Conservation (phyloP, 2,888 invertebrate genomes). For the Cabera pusaria region DNA sequence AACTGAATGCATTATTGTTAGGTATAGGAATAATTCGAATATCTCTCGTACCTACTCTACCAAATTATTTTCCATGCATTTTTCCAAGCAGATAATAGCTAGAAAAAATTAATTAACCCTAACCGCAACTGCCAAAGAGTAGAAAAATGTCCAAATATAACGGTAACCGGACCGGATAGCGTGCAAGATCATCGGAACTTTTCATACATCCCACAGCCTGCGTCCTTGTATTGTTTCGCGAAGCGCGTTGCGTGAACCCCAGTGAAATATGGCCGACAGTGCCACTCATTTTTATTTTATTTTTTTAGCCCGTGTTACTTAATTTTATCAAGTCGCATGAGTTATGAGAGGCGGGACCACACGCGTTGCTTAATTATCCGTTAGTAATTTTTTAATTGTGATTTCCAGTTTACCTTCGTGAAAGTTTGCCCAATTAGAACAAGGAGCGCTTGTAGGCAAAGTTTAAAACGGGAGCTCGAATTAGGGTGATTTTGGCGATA, state of each 20-base stretch:
- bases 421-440: slow-evolving; percentile 28
- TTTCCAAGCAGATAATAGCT: too few relatives aligned
- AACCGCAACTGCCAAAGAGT: slow-evolving; percentile 19
- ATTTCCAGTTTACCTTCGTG: slow-evolving; percentile 20
- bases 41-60: too few relatives aligned
- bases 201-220: slow-evolving; percentile 51
- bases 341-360: slow-evolving; percentile 79
- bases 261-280: slow-evolving; percentile 78
- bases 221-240: slow-evolving; percentile 83
- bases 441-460: not conserved
- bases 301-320: slow-evolving; percentile 78
- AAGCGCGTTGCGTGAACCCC: slow-evolving; percentile 77
- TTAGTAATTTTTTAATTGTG: slow-evolving; percentile 45
- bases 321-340: slow-evolving; percentile 82
- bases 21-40: too few relatives aligned
- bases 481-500: not conserved
- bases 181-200: slow-evolving; percentile 21
- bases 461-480: slow-evolving; percentile 1
- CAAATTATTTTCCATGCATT: too few relatives aligned
- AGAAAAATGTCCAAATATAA: slow-evolving; percentile 12
- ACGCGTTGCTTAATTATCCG: slow-evolving; percentile 76
- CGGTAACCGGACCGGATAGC: slow-evolving; percentile 11
- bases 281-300: slow-evolving; percentile 74
- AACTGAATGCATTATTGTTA: too few relatives aligned
- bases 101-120: too few relatives aligned